Evolutionary conservation across 2,113 vertebrate genomes (phyloP).

Genomic region (Globicephala melas): DNA sequence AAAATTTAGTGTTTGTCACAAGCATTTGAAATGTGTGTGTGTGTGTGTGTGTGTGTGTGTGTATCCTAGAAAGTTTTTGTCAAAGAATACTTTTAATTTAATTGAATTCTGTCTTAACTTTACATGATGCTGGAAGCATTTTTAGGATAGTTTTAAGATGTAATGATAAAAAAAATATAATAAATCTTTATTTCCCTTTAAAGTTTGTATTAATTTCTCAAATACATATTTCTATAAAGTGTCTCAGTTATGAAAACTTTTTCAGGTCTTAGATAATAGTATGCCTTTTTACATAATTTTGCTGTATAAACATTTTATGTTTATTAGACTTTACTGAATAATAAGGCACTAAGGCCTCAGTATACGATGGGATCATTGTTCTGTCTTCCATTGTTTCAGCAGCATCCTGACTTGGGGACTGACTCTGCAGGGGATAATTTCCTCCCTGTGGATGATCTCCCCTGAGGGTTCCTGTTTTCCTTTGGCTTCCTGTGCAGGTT

Average conservation of each 20-base stretch:
- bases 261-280: slow-evolving; percentile 68
- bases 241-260: slow-evolving; percentile 62
- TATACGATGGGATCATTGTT: slow-evolving; percentile 58
- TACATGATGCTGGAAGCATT: not conserved
- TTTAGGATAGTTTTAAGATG: not conserved
- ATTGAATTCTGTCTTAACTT: not conserved
- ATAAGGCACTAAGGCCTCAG: slow-evolving; percentile 66
- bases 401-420: slow-evolving; percentile 49
- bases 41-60: not conserved
- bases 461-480: slow-evolving; percentile 75
- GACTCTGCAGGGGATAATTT: slow-evolving; percentile 67
- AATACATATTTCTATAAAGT: slow-evolving; percentile 62
- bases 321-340: slow-evolving; percentile 76
- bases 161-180: not conserved
- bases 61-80: not conserved
- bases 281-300: slow-evolving; percentile 72
- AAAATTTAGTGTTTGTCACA: not conserved
- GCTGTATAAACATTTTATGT: slow-evolving; percentile 75
- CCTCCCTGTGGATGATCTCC: slow-evolving; percentile 75
- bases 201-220: slow-evolving; percentile 66
- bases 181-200: not conserved
- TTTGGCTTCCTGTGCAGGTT: slow-evolving; percentile 71
- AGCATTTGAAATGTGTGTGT: not conserved
- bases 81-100: not conserved
- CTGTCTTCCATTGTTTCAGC: not conserved